Conservation (phyloP, 1,140 invertebrate species). For the Lasaia peninsularis region DNA sequence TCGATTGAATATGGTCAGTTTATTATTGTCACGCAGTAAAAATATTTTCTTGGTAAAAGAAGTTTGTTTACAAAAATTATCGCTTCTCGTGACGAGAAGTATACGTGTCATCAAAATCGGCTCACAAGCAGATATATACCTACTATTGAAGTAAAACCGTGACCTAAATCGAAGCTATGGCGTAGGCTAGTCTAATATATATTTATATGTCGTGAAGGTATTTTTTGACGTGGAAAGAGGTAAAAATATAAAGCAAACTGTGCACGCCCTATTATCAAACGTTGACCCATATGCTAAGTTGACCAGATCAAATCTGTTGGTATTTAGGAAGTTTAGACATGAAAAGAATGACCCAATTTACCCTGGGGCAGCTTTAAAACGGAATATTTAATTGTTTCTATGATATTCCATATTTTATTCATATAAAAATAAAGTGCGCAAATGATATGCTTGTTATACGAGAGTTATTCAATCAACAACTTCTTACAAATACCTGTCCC, state of each 20-base stretch:
- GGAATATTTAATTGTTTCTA: too few relatives aligned
- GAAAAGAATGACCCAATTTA: neutral
- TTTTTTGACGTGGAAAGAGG: neutral
- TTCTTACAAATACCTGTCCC: too few relatives aligned
- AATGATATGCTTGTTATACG: too few relatives aligned
- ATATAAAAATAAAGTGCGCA: too few relatives aligned
- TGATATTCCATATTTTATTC: too few relatives aligned
- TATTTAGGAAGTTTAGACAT: neutral
- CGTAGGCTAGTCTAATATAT: neutral
- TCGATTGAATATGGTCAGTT: too few relatives aligned
- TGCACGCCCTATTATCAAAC: neutral
- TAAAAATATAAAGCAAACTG: neutral
- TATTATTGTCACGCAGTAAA: too few relatives aligned
- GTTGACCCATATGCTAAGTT: slow-evolving; percentile 5
- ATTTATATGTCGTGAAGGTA: neutral
- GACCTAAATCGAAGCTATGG: neutral
- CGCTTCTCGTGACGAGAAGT: too few relatives aligned
- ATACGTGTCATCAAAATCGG: too few relatives aligned
- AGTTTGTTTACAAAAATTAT: too few relatives aligned
- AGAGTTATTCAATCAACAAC: too few relatives aligned
- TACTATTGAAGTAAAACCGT: neutral
- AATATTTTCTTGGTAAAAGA: too few relatives aligned
- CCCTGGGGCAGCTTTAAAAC: neutral
- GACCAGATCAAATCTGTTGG: neutral
- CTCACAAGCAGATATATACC: neutral